Base-by-base conservation (phyloP, 1,140 invertebrate species). In the Acromyrmex heyeri region DNA sequence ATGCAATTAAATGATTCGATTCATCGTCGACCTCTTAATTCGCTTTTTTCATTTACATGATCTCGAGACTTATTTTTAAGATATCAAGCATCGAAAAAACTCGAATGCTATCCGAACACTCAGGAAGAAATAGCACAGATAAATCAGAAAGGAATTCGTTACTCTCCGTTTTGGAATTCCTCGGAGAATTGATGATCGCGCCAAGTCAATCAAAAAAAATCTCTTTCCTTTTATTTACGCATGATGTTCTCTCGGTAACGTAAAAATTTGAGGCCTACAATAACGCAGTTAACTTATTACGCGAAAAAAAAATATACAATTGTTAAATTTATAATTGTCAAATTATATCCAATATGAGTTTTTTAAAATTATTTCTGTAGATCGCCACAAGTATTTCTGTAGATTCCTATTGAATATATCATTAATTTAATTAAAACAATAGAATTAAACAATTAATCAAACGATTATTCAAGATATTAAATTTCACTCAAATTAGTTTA, bases 61-160 rank as follows among this genome's bases (percentile, higher is more conserved):
- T 73, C 76, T 70, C n/a, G 1, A 50, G 48, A 3, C 27, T 48
- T 89, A 89, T 87, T 90, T 44, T 89, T 64, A 67, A 83, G 65
- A 62, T 27, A 3, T 62, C 24, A 6, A 18, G 16, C 21, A 72
- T 55, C 61, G 55, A 76, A 88, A 34, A 70, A 78, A 89, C 64
- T 34, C 70, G 72, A 89, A 85, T 73, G 55, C 24, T 85, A 59
- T 65, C 53, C 38, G 53, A 73, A 59, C 75, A 76, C 57, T 72
- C 50, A 48, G 87, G 44, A 86, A 75, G 85, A 67, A 73, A 78
- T 69, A 53, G 62, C 75, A 16, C 50, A 21, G 38, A 30, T 64
- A 21, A 65, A 53, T 48, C 0, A 21, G 55, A 89, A 86, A 55
- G 73, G 75, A 86, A 72, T 44, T 48, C 18, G 7, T 30, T 65